Evolutionary conservation across 1,140 invertebrate species (phyloP).

Genomic region (Eciton burchellii): DNA sequence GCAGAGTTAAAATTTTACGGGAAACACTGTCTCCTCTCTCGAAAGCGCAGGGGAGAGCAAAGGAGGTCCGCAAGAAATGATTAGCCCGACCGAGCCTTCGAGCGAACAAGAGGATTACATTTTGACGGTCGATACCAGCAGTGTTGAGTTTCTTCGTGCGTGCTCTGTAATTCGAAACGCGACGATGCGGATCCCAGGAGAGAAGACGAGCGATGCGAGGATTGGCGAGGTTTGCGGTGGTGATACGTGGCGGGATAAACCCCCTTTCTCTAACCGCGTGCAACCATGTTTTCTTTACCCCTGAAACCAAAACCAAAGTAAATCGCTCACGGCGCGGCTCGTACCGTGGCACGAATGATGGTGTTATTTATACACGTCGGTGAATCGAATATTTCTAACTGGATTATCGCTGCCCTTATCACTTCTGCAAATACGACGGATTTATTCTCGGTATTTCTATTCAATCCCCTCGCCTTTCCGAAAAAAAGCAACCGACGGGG

Average conservation of each 20-base stretch:
- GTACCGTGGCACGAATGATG: constrained; percentile 43
- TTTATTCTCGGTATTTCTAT: constrained; percentile 11
- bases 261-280: too few relatives aligned
- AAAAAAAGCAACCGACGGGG: constrained; percentile 22
- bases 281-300: constrained; percentile 68
- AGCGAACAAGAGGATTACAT: constrained; percentile 43
- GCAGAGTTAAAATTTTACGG: too few relatives aligned
- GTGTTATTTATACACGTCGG: constrained; percentile 73
- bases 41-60: neutral
- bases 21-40: too few relatives aligned
- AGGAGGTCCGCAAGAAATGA: neutral
- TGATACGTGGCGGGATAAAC: neutral
- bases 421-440: constrained; percentile 64
- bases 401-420: constrained; percentile 77
- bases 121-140: constrained; percentile 47
- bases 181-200: constrained; percentile 52
- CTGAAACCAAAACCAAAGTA: constrained; percentile 71
- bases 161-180: constrained; percentile 76
- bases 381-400: constrained; percentile 81
- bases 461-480: neutral
- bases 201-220: neutral
- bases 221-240: neutral
- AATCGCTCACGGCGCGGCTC: constrained; percentile 73
- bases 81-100: constrained; percentile 11
- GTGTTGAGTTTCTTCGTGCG: constrained; percentile 65